phyloP scores from a whole-genome alignment of 2,113 vertebrate species.

The Strix aluco region DNA sequence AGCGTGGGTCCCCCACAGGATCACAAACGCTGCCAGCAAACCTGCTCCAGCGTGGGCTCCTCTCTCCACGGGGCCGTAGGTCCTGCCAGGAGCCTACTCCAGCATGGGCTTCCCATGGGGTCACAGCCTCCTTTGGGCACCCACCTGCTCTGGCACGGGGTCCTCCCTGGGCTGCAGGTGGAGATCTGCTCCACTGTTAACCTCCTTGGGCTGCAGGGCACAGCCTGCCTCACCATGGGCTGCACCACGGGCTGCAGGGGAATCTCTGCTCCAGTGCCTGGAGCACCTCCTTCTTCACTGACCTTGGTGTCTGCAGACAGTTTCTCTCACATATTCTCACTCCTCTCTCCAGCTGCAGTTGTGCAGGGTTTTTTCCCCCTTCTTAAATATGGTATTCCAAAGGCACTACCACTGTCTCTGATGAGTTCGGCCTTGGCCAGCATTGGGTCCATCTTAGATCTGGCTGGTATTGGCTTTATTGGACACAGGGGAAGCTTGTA shows the following conservation, averaged over 20 bases:
- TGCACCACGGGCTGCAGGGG: rapidly evolving
- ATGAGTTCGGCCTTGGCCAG: neutral
- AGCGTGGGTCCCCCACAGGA: neutral
- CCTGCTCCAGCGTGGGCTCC: neutral
- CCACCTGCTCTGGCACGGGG: too few species aligned
- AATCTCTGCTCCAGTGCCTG: neutral
- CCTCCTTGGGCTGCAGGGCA: neutral
- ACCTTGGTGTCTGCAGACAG: neutral
- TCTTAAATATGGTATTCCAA: neutral
- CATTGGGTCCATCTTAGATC: neutral
- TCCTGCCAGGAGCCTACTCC: neutral
- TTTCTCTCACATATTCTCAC: neutral
- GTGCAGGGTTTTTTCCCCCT: neutral
- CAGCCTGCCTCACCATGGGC: neutral
- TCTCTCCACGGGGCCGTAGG: neutral
- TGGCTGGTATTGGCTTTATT: neutral
- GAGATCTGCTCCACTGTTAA: neutral
- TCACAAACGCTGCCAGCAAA: too few species aligned
- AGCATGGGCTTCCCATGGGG: rapidly evolving
- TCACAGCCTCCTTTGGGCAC: neutral
- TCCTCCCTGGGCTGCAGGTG: neutral
- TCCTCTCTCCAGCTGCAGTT: neutral
- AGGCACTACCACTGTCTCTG: neutral
- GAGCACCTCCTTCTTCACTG: neutral
- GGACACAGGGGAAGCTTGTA: neutral